phyloP scores from a whole-genome alignment of 2,797 vertebrate species.

The Scyliorhinus canicula region DNA sequence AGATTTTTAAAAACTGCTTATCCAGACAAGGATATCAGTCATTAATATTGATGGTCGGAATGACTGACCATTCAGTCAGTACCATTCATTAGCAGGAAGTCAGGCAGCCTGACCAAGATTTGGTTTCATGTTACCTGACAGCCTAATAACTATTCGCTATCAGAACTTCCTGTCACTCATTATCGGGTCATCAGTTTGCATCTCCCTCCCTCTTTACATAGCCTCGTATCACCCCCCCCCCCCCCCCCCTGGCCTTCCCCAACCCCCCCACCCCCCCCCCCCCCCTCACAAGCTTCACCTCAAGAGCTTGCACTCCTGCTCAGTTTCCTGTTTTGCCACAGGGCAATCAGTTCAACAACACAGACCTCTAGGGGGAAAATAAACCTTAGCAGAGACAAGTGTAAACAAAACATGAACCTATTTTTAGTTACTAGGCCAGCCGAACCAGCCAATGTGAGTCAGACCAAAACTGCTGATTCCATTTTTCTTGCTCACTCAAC shows the following conservation, averaged over 20 bases:
- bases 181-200: conserved; percentile 42
- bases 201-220: conserved; percentile 36
- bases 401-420: conserved; percentile 48
- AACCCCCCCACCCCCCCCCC: conserved; percentile 43
- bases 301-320: conserved; percentile 46
- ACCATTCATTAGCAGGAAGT: conserved; percentile 25
- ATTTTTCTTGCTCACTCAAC: conserved; percentile 51
- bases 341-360: conserved; percentile 46
- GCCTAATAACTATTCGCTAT: conserved; percentile 9
- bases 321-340: conserved; percentile 51
- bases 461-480: conserved; percentile 52
- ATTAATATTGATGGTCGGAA: neutral
- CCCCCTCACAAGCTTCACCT: conserved; percentile 40
- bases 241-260: too few relatives aligned
- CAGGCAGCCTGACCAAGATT: conserved; percentile 16
- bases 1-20: neutral
- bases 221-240: conserved; percentile 43
- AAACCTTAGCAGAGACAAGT: conserved; percentile 47
- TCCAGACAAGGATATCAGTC: neutral
- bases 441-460: conserved; percentile 58
- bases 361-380: conserved; percentile 48
- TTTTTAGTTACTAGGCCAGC: conserved; percentile 49
- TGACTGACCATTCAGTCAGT: neutral
- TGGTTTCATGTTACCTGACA: conserved; percentile 11
- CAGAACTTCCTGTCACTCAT: conserved; percentile 43